A percentile compares a stretch with the other conserved stretches of the same genome.
Evolutionary conservation across 2,113 vertebrate species (phyloP).

Genomic region (Benitochromis conjunctus): DNA sequence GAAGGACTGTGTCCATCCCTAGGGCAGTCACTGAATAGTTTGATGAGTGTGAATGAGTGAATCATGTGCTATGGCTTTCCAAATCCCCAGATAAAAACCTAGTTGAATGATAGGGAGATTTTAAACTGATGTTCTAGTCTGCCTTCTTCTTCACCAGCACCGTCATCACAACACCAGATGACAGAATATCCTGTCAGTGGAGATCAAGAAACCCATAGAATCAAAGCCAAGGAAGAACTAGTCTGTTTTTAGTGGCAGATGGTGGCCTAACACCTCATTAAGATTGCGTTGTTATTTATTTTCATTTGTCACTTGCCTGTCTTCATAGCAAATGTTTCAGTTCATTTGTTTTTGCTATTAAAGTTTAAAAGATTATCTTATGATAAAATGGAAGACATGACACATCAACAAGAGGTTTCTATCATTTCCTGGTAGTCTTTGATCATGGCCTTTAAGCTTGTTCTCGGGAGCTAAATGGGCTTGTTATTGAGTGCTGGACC

Average conservation of each 20-base stretch:
- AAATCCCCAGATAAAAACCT: background rate
- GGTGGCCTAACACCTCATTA: background rate
- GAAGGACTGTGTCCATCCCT: background rate
- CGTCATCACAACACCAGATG: background rate
- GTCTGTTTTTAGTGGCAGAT: background rate
- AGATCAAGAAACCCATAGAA: background rate
- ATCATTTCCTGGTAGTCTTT: constrained; percentile 28
- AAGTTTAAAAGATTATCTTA: background rate
- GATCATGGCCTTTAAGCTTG: constrained; percentile 25
- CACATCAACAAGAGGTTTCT: background rate
- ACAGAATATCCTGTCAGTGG: background rate
- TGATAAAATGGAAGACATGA: background rate
- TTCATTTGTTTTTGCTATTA: background rate
- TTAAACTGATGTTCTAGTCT: background rate
- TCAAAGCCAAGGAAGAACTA: background rate
- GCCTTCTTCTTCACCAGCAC: background rate
- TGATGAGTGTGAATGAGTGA: background rate
- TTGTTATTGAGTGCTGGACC: constrained; percentile 46
- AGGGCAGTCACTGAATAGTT: background rate
- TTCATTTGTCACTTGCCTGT: background rate
- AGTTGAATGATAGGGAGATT: background rate
- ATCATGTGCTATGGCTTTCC: background rate
- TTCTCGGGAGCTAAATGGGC: constrained; percentile 32
- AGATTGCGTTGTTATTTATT: background rate
- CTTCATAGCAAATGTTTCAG: background rate